phyloP scores from a whole-genome alignment of 2,797 vertebrate species.

The Morelia viridis region DNA sequence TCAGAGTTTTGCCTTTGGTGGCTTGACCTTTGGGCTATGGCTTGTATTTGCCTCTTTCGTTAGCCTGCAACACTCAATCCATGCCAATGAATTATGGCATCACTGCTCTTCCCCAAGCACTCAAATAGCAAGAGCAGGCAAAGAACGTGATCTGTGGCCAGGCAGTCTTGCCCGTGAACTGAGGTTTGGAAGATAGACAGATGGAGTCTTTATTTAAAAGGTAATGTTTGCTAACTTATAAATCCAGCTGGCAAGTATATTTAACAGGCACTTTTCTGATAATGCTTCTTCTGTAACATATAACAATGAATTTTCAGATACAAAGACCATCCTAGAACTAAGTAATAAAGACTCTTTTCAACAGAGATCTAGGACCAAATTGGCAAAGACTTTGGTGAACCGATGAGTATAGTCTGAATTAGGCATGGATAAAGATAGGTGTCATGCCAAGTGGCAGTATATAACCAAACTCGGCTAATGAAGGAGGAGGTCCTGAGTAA shows the following conservation, averaged over 20 bases:
- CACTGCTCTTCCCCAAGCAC: neutral
- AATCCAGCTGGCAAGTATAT: constrained; percentile 47
- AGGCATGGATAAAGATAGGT: rapidly evolving
- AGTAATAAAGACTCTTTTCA: constrained; percentile 17
- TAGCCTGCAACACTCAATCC: neutral
- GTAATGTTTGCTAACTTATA: constrained; percentile 33
- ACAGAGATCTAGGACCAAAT: constrained; percentile 11
- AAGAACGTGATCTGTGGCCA: constrained; percentile 26
- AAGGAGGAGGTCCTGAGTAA: too few species aligned
- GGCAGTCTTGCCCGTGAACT: constrained; percentile 19
- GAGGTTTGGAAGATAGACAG: constrained; percentile 50
- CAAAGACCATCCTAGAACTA: neutral
- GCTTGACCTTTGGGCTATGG: neutral
- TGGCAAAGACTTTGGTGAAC: constrained; percentile 5
- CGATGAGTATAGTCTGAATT: constrained; percentile 8
- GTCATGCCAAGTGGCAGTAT: neutral
- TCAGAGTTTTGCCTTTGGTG: constrained; percentile 8
- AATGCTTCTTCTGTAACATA: neutral
- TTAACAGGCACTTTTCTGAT: constrained; percentile 27
- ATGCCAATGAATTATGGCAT: neutral
- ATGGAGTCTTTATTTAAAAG: constrained; percentile 60
- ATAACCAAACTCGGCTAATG: too few species aligned
- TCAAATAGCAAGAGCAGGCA: constrained; percentile 14
- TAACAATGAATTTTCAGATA: constrained; percentile 66
- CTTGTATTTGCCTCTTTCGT: neutral